Base-by-base conservation (phyloP, 1,140 invertebrate species). In the Pantala flavescens region DNA sequence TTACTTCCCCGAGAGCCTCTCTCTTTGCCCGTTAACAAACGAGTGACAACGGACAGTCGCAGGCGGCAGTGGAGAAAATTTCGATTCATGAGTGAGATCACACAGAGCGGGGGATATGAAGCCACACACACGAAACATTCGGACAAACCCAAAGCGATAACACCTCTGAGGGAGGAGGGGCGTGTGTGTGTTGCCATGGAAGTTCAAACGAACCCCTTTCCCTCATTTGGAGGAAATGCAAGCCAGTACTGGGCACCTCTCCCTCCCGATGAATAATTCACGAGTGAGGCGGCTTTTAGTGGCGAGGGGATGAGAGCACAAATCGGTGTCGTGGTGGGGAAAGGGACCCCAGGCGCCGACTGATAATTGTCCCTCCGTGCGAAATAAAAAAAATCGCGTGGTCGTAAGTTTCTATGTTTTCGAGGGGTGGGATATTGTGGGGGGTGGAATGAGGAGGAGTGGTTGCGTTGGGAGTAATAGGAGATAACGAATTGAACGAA, bases 341-440 rank as follows among this genome's bases (percentile, higher is more conserved):
- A 12, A 1, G 49, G 49, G 49, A 21, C 16, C 49, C 12, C 3
- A 3, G 49, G 49, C 49, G 49, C 49, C 49, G 49, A 19, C 49
- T 63, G 49, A 63, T 63, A 63, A 63, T 63, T 63, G 49, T 63
- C 49, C 49, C 49, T 63, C 49, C 49, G n/a, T 14, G 49, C 49
- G n/a, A 63, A 63, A 63, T 63, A 63, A 63, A 63, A 63, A 36
- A 63, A 63, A 63, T 63, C 49, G 49, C 49, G 49, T 63, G 49
- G 49, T 21, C 12, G n/a, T 63, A 63, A 63, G 49, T 16, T 63
- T 63, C 49, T 3, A 63, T 63, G 49, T 63, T 63, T 63, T 36
- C 28, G 2, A 9, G 12, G 49, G 49, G 49, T 63, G 49, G 49
- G 49, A 12, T 3, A 7, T 63, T 3, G n/a, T 21, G 12, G 49